These are phyloP conservation scores for Tachysurus fulvidraco DNA, from an alignment of 2,113 vertebrate genomes.

Conservation along the genomic window DNA sequence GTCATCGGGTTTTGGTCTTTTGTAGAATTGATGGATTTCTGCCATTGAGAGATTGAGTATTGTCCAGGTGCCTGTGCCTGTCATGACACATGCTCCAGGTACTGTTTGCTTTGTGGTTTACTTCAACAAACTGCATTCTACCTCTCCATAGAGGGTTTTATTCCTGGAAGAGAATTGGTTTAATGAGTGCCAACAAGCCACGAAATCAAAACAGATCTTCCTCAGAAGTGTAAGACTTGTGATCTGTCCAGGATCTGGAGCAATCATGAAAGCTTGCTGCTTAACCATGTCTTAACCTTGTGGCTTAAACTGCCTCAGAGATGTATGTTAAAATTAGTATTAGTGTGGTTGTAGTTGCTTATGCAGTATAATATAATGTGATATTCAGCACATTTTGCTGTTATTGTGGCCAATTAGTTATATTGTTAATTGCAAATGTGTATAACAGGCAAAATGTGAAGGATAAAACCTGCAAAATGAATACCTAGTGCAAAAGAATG, in stretches of 20 bases:
- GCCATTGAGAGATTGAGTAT: conserved; percentile 20
- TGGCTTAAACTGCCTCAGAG: not conserved
- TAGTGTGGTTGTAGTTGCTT: not conserved
- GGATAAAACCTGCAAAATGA: not conserved
- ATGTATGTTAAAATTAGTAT: too few relatives aligned
- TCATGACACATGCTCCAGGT: conserved; percentile 42
- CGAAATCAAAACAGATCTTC: conserved; percentile 16
- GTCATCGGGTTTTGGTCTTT: not conserved
- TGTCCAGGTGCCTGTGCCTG: conserved; percentile 6
- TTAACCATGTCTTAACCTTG: not conserved
- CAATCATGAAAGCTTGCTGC: not conserved
- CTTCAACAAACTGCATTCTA: not conserved
- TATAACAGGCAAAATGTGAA: not conserved
- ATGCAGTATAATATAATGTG: too few relatives aligned
- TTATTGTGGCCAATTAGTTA: not conserved
- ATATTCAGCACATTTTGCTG: not conserved
- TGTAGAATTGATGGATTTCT: not conserved
- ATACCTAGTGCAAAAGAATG: not conserved
- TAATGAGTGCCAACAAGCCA: conserved; percentile 13
- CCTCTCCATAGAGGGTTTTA: not conserved
- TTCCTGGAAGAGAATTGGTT: not conserved
- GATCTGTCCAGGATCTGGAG: not conserved
- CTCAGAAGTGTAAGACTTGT: not conserved
- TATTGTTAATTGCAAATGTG: not conserved
- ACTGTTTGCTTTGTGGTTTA: conserved; percentile 48